Evolutionary conservation across 2,797 vertebrate genomes (phyloP), one percentile per base, ranked within the genome.

Genomic region (Botia kubotai): DNA sequence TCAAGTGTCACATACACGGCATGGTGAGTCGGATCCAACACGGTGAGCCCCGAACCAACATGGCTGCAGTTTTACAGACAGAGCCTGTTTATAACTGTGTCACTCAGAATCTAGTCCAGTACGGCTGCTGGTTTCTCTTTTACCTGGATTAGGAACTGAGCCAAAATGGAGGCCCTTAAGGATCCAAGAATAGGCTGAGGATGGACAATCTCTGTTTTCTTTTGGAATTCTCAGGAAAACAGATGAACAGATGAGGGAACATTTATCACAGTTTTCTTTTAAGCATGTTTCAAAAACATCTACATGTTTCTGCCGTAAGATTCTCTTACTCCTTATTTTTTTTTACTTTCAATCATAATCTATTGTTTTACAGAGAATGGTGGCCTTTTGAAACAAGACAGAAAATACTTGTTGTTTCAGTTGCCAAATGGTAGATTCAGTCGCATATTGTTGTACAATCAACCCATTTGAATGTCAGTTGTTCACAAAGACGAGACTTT

Each of bases 21-120:
- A 33, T n/a, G 4, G 6, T 50, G 60, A 67, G 48, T 36, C 26
- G 46, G 14, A 65, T 43, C 33, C 21, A 26, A 67, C 1, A 55
- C 33, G 21, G 5, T 79, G 67, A 62, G 5, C 43, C 21, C 52
- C 62, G 43, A 85, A 69, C 52, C 50, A 77, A 68, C 66, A 77
- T 73, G 73, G 70, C 69, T 60, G 43, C 62, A 48, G 33, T 33
- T 63, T 70, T 5, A 72, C 26, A 71, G 12, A 16, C 65, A 46
- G 46, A 33, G 8, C 60, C 23, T 43, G 50, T 52, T 52, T 52
- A 14, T 14, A 52, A 14, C 23, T 62, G 60, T 17, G 26, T 16
- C 29, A 39, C 43, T 46, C 69, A 48, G 58, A 19, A 50, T n/a
- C 46, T 14, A 21, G 11, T 72, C 58, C 73, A 68, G 50, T 11